phyloP scores from a whole-genome alignment of 2,113 vertebrate species.

The Stercorarius parasiticus region DNA sequence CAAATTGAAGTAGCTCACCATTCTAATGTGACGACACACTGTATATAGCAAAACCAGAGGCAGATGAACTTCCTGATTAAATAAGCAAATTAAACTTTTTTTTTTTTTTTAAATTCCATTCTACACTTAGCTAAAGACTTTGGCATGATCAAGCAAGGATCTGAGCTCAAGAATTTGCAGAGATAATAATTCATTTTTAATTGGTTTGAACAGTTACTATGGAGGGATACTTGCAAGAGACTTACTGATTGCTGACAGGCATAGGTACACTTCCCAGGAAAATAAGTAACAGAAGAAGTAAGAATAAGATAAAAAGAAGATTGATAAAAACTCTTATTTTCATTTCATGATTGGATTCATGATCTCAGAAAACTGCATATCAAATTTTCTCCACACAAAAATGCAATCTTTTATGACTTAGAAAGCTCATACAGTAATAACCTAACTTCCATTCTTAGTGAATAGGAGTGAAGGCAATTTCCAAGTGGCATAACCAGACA shows the following conservation, averaged over 20 bases:
- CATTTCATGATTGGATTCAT: not conserved
- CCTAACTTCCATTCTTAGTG: not conserved
- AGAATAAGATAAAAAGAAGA: not conserved
- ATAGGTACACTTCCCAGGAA: not conserved
- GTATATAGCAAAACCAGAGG: not conserved
- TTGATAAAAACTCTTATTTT: not conserved
- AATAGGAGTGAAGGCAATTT: not conserved
- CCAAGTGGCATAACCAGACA: not conserved
- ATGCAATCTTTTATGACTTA: not conserved
- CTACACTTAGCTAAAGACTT: not conserved
- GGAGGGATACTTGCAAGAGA: not conserved
- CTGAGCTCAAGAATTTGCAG: not conserved
- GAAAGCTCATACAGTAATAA: not conserved
- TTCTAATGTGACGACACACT: not conserved
- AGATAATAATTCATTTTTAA: not conserved
- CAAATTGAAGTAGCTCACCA: not conserved
- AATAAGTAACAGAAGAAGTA: not conserved
- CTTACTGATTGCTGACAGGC: not conserved
- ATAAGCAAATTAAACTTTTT: not conserved
- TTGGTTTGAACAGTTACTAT: not conserved
- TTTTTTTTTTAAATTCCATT: not conserved
- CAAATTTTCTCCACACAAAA: not conserved
- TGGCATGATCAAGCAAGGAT: not conserved
- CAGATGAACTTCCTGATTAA: not conserved
- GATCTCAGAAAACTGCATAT: not conserved